Evolutionary conservation across 2,888 invertebrate genomes (phyloP), one percentile per base, ranked within the genome.

Genomic region (Xestia c-nigrum): DNA sequence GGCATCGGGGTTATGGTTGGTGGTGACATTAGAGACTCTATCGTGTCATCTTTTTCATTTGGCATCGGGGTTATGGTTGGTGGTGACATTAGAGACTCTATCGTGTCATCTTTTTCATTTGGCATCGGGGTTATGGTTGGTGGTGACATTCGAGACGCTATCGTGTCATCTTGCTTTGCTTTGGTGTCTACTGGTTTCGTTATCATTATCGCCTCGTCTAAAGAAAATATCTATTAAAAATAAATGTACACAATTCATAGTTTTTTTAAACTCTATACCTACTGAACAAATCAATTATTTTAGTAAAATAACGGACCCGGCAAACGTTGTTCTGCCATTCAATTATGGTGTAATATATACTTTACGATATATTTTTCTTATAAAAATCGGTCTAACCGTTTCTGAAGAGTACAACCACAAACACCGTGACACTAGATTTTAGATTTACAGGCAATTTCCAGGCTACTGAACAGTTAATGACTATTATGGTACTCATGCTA

Each of bases 211-310:
- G 0, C 16, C 5, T 14, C 19, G 14, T 1, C 74, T 74, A 31
- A 74, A 74, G 63, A 63, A 57, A 55, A 43, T 43, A 9, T 10
- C 12, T 16, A 19, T 16, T 47, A n/a, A 55, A 55, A 55, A 55
- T n/a, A 55, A 55, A 55, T 55, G n/a, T n/a, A 55, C 1, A 4
- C 55, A 55, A n/a, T 55, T 55, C 21, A 21, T 21, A n/a, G 52
- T 9, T n/a, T 55, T 55, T 55, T 55, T 5, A 55, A 55, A 55
- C 55, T 55, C 55, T 12, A 10, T 5, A n/a, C n/a, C n/a, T n/a
- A 55, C 5, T 12, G 10, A 10, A 55, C 55, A 12, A 55, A n/a
- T 12, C n/a, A 55, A 12, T 7, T n/a, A n/a, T n/a, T n/a, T 55
- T 12, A n/a, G 55, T 55, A 47, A 50, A 40, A 6, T 10, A 43